Evolutionary conservation across 2,113 vertebrate species (phyloP), one percentile per base, ranked within the genome.

Genomic region (Puffinus mauretanicus): DNA sequence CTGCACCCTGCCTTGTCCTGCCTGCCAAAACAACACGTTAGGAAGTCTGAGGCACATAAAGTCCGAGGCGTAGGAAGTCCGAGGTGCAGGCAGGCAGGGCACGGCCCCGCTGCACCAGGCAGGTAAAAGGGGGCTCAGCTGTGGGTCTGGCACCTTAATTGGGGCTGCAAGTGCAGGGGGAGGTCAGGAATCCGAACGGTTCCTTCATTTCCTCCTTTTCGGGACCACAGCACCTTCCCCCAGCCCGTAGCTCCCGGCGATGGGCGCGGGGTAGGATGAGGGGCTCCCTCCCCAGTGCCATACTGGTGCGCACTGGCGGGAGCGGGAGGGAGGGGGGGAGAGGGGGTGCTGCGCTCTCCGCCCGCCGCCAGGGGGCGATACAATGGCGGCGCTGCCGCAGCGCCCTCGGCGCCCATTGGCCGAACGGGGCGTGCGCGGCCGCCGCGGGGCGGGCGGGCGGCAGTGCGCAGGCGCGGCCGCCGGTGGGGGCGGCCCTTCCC

Each of bases 231-330:
- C 34, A 3, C 16, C 7, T 16, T 14, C 20, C 18, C 27, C 2
- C 26, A 17, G 5, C 13, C 19, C 47, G 3, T 0, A 25, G 22
- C 10, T 6, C 27, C 57, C 11, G 13, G 13, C 10, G 8, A 6
- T 16, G 38, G 17, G 29, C 3, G 2, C 16, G 32, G 4, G 19
- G 18, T 0, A 10, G 38, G 32, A 5, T 1, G 13, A 0, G 6
- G 1, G 4, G 9, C 11, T 8, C 11, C 32, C 22, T 6, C 5
- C 38, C n/a, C 83, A n/a, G 34, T 0, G 8, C 21, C 42, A 0
- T 3, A 51, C 47, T 34, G 78, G 57, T 11, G 24, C 10, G 20
- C 12, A 2, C 27, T 9, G 32, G 49, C n/a, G 18, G 21, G 22
- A 26, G 34, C 7, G 4, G 12, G 11, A 2, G 8, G 11, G 5